Evolutionary conservation across 2,888 invertebrate species (phyloP), one percentile per base, ranked within the genome.

Genomic region (Tetranychus truncatus): DNA sequence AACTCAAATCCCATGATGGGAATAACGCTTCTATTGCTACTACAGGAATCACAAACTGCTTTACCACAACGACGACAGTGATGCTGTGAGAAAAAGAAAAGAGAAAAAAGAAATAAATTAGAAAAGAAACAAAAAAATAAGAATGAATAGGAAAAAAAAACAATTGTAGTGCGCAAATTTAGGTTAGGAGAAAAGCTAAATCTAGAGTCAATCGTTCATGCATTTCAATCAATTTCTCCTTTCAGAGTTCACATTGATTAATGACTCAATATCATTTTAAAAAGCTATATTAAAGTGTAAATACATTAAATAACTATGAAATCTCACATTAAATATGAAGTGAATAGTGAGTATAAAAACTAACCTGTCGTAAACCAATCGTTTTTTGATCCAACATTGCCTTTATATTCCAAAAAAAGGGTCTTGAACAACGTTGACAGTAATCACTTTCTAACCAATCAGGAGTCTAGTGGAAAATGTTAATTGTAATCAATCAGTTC

Each of bases 1-100:
- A 94, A 95, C 85, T 99, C 99, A 84, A 95, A 97, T 73, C 99
- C 99, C 92, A 97, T 92, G 74, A 89, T 86, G 2, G 99, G 97
- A 82, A 96, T 91, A 76, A 91, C 89, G 80, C 94, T 88, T 78
- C 91, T 88, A 82, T 91, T 89, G 75, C 89, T 88, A 20, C 94
- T 93, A 83, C 99, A 99, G 79, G 88, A 87, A 81, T 91, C 93
- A 84, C 99, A 99, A 75, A 95, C 89, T 18, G 99, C 97, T 82
- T 90, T 89, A 71, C 99, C 99, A 84, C 97, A 99, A 77, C 78
- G 82, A 24, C 87, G 80, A 80, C 86, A 86, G 80, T 86, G 86
- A 78, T 87, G 86, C 83, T 86, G 80, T 15, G 79, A 80, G 11
- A 71, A 44, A 34, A 44, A 8, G 24, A 66, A 66, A 20, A 15